Evolutionary conservation across 92 coral and sea anemone genomes (phyloP).

Genomic region (Palythoa grandiflora): DNA sequence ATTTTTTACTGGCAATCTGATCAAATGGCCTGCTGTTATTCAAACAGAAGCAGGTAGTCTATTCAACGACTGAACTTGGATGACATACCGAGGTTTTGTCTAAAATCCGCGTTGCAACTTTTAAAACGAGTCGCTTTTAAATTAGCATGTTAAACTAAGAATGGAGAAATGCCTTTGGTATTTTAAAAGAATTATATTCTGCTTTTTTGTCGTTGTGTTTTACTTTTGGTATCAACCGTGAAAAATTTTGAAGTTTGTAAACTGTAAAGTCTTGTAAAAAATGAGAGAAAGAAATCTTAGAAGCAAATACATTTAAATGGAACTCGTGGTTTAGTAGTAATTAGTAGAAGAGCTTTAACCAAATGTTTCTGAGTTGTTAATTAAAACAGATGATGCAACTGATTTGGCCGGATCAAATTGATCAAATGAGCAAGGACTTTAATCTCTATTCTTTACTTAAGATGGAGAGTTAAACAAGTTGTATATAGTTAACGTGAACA

Average conservation of each 20-base stretch:
- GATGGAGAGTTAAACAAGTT: background rate
- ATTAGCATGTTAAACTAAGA: background rate
- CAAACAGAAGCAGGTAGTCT: background rate
- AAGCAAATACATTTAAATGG: background rate
- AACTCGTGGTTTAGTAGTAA: background rate
- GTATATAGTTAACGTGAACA: background rate
- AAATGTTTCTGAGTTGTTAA: constrained; percentile 6
- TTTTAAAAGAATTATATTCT: background rate
- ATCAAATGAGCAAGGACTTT: background rate
- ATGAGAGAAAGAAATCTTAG: background rate
- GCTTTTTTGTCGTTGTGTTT: background rate
- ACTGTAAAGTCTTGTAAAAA: no score
- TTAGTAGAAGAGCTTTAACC: background rate
- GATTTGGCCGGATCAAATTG: background rate
- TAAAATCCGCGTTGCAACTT: background rate
- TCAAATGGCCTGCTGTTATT: background rate
- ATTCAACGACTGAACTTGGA: background rate
- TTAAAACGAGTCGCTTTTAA: background rate
- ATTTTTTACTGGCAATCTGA: background rate
- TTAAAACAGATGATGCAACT: background rate
- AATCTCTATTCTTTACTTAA: background rate
- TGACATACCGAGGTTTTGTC: background rate
- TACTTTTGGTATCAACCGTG: background rate
- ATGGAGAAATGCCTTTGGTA: background rate
- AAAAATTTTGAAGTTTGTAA: background rate